A percentile compares a stretch with the other conserved stretches of the same genome.
These are phyloP conservation scores for Agelas oroides DNA, from an alignment of 37 sponge, comb jelly and placozoan genomes.

Conservation along the genomic window DNA sequence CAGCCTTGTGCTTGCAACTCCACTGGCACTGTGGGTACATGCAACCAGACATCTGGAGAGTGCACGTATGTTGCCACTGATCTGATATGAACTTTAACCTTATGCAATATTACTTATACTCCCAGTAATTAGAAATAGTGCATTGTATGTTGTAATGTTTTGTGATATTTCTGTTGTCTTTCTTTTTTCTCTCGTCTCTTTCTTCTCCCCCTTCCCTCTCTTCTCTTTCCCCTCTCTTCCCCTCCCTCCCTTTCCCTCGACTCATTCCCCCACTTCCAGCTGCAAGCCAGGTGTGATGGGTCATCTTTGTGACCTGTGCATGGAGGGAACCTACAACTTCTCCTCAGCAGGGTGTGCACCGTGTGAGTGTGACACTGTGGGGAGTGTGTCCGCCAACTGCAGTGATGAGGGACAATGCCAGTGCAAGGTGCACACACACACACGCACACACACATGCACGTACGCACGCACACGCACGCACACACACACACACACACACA, in stretches of 20 bases:
- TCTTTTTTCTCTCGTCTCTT: not conserved
- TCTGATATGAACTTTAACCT: too few species aligned
- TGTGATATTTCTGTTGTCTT: not conserved
- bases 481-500: not conserved
- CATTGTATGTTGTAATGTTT: too few species aligned
- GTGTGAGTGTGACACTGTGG: constrained; percentile 45
- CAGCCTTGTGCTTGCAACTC: constrained; percentile 30
- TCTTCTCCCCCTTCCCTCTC: too few species aligned
- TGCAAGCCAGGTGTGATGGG: constrained; percentile 34
- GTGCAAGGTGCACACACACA: constrained; percentile 24
- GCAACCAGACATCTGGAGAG: constrained; percentile 28
- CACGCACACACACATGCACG: not conserved
- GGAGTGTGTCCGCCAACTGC: constrained; percentile 9
- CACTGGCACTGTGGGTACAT: not conserved
- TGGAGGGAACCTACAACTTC: constrained; percentile 5
- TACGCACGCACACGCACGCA: not conserved
- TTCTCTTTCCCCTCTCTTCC: too few species aligned
- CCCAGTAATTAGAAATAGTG: too few species aligned
- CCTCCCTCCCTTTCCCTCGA: too few species aligned
- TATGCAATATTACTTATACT: too few species aligned
- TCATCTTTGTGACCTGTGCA: constrained; percentile 21
- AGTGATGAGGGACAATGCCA: constrained; percentile 27
- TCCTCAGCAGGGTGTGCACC: constrained; percentile 13
- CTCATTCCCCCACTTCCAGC: not conserved
- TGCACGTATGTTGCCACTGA: constrained; percentile 6